phyloP scores from a whole-genome alignment of 92 coral and sea anemone genomes.

The Micromussa lordhowensis region DNA sequence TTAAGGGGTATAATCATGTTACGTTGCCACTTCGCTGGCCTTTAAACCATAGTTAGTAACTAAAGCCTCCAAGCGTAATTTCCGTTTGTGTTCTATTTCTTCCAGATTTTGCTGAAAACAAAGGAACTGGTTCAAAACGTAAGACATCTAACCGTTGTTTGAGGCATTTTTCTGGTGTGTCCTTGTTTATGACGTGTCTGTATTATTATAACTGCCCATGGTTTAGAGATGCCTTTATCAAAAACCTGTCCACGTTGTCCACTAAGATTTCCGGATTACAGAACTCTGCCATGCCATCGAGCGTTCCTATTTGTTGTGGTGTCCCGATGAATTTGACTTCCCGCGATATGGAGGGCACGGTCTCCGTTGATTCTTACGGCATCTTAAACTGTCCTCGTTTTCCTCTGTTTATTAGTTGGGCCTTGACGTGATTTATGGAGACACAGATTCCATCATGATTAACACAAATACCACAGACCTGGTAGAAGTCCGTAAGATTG shows the following conservation, averaged over 20 bases:
- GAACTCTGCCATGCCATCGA: neutral
- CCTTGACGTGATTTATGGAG: slow-evolving; percentile 97
- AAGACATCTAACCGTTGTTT: neutral
- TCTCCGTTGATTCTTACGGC: neutral
- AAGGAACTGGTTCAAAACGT: slow-evolving; percentile 96
- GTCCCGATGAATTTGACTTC: neutral
- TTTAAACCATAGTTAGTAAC: too few species aligned
- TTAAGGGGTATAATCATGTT: neutral
- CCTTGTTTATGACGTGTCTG: neutral
- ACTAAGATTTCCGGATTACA: neutral
- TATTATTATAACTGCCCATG: neutral
- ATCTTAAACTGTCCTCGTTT: neutral
- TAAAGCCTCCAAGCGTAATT: neutral
- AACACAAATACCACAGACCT: slow-evolving; percentile 94
- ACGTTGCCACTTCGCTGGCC: neutral
- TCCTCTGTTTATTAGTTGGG: slow-evolving; percentile 64
- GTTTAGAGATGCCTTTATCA: neutral
- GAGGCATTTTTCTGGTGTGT: neutral
- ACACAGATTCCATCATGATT: slow-evolving; percentile 98
- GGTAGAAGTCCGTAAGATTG: slow-evolving; percentile 88
- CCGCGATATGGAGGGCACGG: neutral
- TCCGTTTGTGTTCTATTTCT: neutral
- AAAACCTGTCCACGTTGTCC: neutral
- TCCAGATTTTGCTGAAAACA: slow-evolving; percentile 94
- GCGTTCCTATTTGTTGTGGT: too few species aligned